phyloP scores from a whole-genome alignment of 2,888 invertebrate species.

The Deilephila porcellus region DNA sequence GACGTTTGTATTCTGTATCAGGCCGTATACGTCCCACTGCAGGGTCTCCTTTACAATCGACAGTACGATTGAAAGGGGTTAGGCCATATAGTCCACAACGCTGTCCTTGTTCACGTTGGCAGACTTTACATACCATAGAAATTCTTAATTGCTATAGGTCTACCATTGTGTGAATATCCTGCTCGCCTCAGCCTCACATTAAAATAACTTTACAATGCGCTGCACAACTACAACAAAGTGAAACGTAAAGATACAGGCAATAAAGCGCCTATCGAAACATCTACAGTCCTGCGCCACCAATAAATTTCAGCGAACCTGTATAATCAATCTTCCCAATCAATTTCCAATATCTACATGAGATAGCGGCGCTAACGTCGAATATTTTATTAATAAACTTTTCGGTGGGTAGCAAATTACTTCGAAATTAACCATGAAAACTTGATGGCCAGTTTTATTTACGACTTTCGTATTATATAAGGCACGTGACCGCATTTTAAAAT shows the following conservation, averaged over 20 bases:
- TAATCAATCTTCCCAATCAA: slow-evolving; percentile 42
- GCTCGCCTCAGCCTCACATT: too few relatives aligned
- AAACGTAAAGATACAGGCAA: slow-evolving; percentile 5
- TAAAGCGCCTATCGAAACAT: slow-evolving; percentile 25
- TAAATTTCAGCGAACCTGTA: slow-evolving; percentile 26
- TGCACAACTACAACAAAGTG: neutral
- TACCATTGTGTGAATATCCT: too few relatives aligned
- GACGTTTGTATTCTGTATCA: too few relatives aligned
- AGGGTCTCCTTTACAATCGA: too few relatives aligned
- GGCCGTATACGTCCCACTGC: too few relatives aligned
- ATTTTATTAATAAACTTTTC: slow-evolving; percentile 28
- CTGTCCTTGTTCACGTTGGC: too few relatives aligned
- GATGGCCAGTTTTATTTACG: neutral
- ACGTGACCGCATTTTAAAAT: slow-evolving; percentile 3
- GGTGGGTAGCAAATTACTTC: slow-evolving; percentile 27
- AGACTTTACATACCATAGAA: too few relatives aligned
- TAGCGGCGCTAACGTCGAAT: slow-evolving; percentile 35
- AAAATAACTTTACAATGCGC: too few relatives aligned
- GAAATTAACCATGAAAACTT: slow-evolving; percentile 27
- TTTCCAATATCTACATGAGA: slow-evolving; percentile 43
- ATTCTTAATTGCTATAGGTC: too few relatives aligned
- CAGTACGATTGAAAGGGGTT: too few relatives aligned
- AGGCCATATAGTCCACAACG: too few relatives aligned
- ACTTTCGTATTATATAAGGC: neutral
- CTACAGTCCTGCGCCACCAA: slow-evolving; percentile 10